Percentiles rank a stretch among this genome's conserved stretches.
Conservation (phyloP, 1,140 invertebrate species). For the Drosophila pseudoananassae region DNA sequence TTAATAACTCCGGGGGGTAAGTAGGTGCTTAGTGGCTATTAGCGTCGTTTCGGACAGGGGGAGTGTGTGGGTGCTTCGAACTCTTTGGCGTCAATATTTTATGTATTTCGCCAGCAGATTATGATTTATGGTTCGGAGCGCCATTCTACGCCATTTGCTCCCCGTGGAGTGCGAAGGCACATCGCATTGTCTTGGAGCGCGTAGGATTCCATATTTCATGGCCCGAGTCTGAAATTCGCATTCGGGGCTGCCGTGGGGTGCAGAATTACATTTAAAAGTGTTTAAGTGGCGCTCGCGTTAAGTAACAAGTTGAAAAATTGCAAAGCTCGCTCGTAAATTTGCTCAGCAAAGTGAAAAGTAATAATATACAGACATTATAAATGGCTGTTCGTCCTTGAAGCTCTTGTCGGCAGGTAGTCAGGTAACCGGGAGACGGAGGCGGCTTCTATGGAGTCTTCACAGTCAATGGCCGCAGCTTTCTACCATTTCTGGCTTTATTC, state of each 20-base stretch:
- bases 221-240: constrained; percentile 20
- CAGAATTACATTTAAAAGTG: constrained; percentile 61
- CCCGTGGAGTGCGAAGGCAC: constrained; percentile 12
- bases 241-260: constrained; percentile 4
- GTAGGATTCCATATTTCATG: constrained; percentile 55
- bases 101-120: constrained; percentile 78
- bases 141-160: neutral
- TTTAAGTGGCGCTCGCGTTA: constrained; percentile 65
- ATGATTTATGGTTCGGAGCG: constrained; percentile 67
- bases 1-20: constrained; percentile 67
- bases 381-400: constrained; percentile 60
- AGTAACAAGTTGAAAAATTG: constrained; percentile 82
- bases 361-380: constrained; percentile 70
- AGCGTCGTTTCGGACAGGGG: constrained; percentile 37
- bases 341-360: constrained; percentile 72
- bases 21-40: constrained; percentile 79
- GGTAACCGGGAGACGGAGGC: constrained; percentile 17
- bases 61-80: constrained; percentile 58
- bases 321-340: constrained; percentile 69
- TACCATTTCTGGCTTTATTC: neutral
- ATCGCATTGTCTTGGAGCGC: constrained; percentile 45
- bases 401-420: constrained; percentile 17
- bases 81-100: constrained; percentile 81
- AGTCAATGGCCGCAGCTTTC: constrained; percentile 37
- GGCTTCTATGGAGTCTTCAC: constrained; percentile 13